Evolutionary conservation across 2,113 vertebrate genomes (phyloP), one percentile per base, ranked within the genome.

Genomic region (Lasiurus borealis): DNA sequence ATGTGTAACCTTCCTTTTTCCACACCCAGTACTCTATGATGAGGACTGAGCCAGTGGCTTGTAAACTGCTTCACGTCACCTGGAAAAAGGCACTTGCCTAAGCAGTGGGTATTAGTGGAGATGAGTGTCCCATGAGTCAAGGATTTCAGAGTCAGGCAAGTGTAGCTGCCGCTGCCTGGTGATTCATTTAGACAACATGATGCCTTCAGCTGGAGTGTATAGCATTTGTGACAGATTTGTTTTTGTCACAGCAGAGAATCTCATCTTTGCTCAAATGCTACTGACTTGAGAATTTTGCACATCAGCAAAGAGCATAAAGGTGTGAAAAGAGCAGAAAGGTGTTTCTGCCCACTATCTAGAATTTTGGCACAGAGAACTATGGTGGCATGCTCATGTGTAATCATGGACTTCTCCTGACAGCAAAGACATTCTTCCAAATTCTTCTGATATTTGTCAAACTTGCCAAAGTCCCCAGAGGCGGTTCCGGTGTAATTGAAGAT

Each of bases 81-180:
- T 3, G 73, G 76, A 81, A 87, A 90, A 88, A 95, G 85, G 71
- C 27, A 29, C 73, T 90, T 71, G 64, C 40, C 0, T 78, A 48
- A 87, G 68, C 6, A 15, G 34, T 23, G 71, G 83, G 44, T 18
- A n/a, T 81, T 29, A 11, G 69, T 21, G 10, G 12, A 18, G 5
- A 54, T 93, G 96, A 96, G 48, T 81, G 90, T 8, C 84, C 54
- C 1, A 0, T 95, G 96, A 97, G 83, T 96, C 94, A 95, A 34
- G 78, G 34, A 76, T 52, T 88, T 83, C 40, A 15, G 2, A 48
- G 82, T 34, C 4, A 50, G 93, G 93, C 69, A 59, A 57, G 64
- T 31, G 29, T 27, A 44, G 88, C 29, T 0, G 1, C 36, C 50
- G 50, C 50, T 27, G 77, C 31, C 21, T 16, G 69, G 40, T 95